Evolutionary conservation across 2,888 invertebrate genomes (phyloP).

Genomic region (Charanyca ferruginea): DNA sequence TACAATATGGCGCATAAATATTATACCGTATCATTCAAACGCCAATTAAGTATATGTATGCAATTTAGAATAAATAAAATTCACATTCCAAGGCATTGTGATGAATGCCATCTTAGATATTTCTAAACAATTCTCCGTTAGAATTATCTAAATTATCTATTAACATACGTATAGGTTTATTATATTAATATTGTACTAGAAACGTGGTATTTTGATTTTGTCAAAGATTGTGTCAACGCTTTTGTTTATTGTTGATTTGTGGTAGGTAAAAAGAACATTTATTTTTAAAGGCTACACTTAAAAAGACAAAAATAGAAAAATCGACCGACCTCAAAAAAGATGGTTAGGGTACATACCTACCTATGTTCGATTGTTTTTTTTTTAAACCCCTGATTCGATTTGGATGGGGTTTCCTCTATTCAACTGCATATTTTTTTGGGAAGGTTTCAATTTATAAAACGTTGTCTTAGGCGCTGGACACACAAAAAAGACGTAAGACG

Average conservation of each 20-base stretch:
- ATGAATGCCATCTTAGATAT: slow-evolving; percentile 50
- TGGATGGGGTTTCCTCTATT: too few relatives aligned
- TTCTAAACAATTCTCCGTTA: slow-evolving; percentile 61
- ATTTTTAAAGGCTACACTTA: too few relatives aligned
- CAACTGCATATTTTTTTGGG: too few relatives aligned
- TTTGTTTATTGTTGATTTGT: slow-evolving; percentile 1
- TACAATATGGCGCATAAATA: slow-evolving; percentile 33
- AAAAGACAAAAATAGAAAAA: too few relatives aligned
- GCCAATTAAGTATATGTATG: slow-evolving; percentile 13
- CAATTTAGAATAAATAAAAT: slow-evolving; percentile 52
- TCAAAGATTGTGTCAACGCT: slow-evolving; percentile 29
- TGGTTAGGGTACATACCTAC: too few relatives aligned
- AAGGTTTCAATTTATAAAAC: too few relatives aligned
- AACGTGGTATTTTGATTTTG: slow-evolving; percentile 43
- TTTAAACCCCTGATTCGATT: too few relatives aligned
- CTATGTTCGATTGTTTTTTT: too few relatives aligned
- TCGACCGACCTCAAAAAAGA: too few relatives aligned
- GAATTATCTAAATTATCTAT: slow-evolving; percentile 59
- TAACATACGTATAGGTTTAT: slow-evolving; percentile 69
- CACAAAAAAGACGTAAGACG: too few relatives aligned
- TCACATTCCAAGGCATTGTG: slow-evolving; percentile 51
- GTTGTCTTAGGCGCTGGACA: too few relatives aligned
- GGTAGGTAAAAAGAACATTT: too few relatives aligned
- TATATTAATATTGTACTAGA: slow-evolving; percentile 65
- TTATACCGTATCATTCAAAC: slow-evolving; percentile 25